Evolutionary conservation across 2,113 vertebrate species (phyloP), one percentile per base, ranked within the genome.

Genomic region (Saimiri boliviensis): DNA sequence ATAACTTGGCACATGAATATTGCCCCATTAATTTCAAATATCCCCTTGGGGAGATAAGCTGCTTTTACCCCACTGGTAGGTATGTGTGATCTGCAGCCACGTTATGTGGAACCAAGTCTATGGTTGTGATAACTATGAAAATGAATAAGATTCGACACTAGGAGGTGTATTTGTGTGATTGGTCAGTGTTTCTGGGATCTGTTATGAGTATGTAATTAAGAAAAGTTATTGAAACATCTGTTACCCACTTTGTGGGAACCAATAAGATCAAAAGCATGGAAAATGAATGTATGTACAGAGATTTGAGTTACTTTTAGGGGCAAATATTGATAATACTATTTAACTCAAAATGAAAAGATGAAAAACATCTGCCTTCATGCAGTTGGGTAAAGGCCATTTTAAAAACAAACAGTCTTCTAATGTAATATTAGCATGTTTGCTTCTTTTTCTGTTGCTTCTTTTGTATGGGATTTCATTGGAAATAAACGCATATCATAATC

Each of bases 341-440:
- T 17, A 30, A 80, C 42, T 86, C 54, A 47, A 8, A 95, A 60
- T 81, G 32, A 74, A 88, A 1, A 27, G 8, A 42, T 45, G 66
- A 5, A 60, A 49, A 86, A 82, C 86, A 1, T 87, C 14, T 17
- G 40, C 23, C 23, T 87, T 30, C 21, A 3, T 81, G 20, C 54
- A 37, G 35, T 32, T 30, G 42, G 49, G 45, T 63, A 96, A 14
- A 77, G 16, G 19, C 58, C 77, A 20, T 42, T 5, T 92, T 96
- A 60, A 70, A 94, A 91, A 97, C 6, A 23, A 91, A 6, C 14
- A 84, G 66, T 93, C 49, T 92, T 92, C 85, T 93, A 8, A 81
- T 88, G 12, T 66, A 30, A 11, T 6, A 84, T 87, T 96, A 56
- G 2, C 49, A 60, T 6, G 3, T 42, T 86, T 85, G 6, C 9